Evolutionary conservation across 2,113 vertebrate genomes (phyloP), one percentile per base, ranked within the genome.

Genomic region (Gymnorhina tibicen): DNA sequence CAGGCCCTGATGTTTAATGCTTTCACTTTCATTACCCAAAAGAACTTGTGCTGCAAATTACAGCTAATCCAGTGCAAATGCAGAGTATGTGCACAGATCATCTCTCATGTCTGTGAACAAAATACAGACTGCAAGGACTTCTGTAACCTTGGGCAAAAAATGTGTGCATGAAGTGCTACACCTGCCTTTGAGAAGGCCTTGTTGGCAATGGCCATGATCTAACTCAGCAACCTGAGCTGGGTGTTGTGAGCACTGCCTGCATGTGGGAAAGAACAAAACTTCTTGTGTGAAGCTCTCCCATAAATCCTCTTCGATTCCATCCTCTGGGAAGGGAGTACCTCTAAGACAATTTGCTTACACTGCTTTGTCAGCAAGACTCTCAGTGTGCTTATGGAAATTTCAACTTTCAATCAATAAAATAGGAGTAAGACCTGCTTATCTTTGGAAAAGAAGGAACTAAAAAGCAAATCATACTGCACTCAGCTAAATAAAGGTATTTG

Each of bases 281-380:
- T 10, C 44, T 85, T 60, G 22, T 37, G 47, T 33, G 47, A 85
- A 64, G 22, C 16, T 42, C 33, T 76, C 62, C n/a, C 52, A 86
- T 24, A 86, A 92, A 73, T 67, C 33, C 47, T 74, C 78, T 70
- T 52, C 5, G 5, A 66, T 76, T 87, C 59, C 68, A 55, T 53
- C 47, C 42, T 91, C 63, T 86, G 44, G 68, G 60, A 69, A 93
- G 55, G 19, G 35, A 80, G 35, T 5, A n/a, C 23, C 63, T 72
- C 46, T 22, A 32, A 92, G 39, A 78, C 28, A 87, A 74, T 91
- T 87, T 82, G 44, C 60, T 89, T 74, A 56, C 8, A 4, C 42
- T 89, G 80, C 80, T 67, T 73, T 91, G 86, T 92, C 89, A 95
- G 93, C 87, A 89, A 85, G 55, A 67, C 13, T 87, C 44, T 55